These are phyloP conservation scores for Sarcophaga carnaria DNA, from an alignment of 2,888 invertebrate genomes.

Conservation along the genomic window DNA sequence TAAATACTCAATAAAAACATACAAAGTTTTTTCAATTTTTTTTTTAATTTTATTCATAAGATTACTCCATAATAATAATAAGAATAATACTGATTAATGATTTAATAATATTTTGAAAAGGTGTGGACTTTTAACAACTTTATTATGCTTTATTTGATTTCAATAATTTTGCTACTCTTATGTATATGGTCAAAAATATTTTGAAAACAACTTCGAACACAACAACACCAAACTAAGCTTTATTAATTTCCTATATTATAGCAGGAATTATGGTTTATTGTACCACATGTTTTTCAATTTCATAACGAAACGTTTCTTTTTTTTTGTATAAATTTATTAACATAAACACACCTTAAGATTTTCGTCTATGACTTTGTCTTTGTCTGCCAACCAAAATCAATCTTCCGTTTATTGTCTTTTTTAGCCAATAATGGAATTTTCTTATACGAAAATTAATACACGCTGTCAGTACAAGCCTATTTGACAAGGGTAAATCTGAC, in stretches of 20 bases:
- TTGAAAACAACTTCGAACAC: neutral
- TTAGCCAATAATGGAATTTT: slow-evolving; percentile 16
- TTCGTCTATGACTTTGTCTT: neutral
- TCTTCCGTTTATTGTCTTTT: neutral
- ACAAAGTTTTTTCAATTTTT: slow-evolving; percentile 7
- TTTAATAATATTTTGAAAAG: slow-evolving; percentile 44
- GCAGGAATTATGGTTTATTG: neutral
- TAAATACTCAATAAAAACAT: slow-evolving; percentile 30
- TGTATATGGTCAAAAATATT: slow-evolving; percentile 14
- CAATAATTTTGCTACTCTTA: neutral
- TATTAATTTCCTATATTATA: neutral
- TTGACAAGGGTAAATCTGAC: slow-evolving; percentile 22
- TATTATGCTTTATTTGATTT: slow-evolving; percentile 6
- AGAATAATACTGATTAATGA: slow-evolving; percentile 47
- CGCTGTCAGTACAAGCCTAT: slow-evolving; percentile 16
- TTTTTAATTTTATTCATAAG: neutral
- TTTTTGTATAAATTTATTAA: neutral
- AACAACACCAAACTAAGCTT: too few species aligned
- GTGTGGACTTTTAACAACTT: slow-evolving; percentile 56
- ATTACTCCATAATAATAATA: neutral
- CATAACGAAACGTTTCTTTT: neutral
- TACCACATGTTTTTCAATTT: neutral
- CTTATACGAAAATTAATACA: slow-evolving; percentile 6
- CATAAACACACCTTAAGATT: neutral
- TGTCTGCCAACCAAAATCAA: neutral